These are phyloP conservation scores for Drosophila elegans DNA, from an alignment of 1,140 invertebrate species.

Conservation along the genomic window DNA sequence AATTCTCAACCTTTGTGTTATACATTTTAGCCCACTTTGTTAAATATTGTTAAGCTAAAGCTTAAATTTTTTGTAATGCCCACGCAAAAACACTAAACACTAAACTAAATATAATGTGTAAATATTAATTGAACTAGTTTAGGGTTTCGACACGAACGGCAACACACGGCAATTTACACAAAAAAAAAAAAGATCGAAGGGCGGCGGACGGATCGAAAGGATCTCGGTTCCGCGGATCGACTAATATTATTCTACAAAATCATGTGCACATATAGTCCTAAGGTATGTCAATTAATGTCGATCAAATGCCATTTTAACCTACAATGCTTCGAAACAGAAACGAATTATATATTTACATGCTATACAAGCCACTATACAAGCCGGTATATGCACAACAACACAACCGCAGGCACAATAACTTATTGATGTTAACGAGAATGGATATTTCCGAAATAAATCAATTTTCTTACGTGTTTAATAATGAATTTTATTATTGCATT, in stretches of 20 bases:
- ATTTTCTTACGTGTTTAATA: conserved; percentile 48
- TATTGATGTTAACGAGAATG: conserved; percentile 38
- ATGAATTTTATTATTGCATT: neutral
- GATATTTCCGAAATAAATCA: conserved; percentile 47
- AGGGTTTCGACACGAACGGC: conserved; percentile 9
- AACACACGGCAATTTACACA: conserved; percentile 24
- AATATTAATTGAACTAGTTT: conserved; percentile 27
- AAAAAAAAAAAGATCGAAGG: neutral
- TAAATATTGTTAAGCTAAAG: conserved; percentile 73
- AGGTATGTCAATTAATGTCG: conserved; percentile 58
- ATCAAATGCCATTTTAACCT: conserved; percentile 53
- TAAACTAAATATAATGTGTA: conserved; percentile 29
- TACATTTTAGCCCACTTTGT: conserved; percentile 66
- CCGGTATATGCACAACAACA: conserved; percentile 29
- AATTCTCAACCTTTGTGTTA: conserved; percentile 71
- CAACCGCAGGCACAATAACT: conserved; percentile 46
- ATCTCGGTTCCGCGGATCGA: conserved; percentile 1
- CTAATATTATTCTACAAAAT: conserved; percentile 27
- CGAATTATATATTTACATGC: conserved; percentile 42
- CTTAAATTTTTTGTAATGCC: conserved; percentile 40
- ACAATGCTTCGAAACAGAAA: conserved; percentile 39
- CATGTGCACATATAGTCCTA: conserved; percentile 58
- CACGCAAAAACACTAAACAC: conserved; percentile 23
- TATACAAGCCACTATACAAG: conserved; percentile 30
- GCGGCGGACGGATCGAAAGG: neutral